Evolutionary conservation across 2,113 vertebrate species (phyloP), one percentile per base, ranked within the genome.

Genomic region (Cranoglanis bouderius): DNA sequence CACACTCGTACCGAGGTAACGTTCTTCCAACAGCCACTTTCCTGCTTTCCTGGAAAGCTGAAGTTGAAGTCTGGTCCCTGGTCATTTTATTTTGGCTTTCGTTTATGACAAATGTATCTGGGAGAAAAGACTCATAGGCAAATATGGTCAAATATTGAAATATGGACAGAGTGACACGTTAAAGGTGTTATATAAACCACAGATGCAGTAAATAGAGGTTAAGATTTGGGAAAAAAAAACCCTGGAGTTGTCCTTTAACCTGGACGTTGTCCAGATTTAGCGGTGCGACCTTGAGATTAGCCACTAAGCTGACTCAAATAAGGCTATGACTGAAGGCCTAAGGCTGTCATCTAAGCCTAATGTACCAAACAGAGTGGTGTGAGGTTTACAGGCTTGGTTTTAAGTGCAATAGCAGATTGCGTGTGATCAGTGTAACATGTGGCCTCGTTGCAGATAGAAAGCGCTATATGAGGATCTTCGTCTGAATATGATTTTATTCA

Each of bases 21-120:
- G 95, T 96, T 96, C 96, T 96, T 95, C 94, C 93, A 94, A 95
- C 94, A 96, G 94, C 96, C 95, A 95, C 94, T 92, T 51, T n/a
- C 46, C 80, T 35, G 26, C 94, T 94, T 96, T 96, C 95, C 95
- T 96, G 96, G 96, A 96, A 96, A 96, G 94, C 95, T 92, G 93
- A 82, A 18, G 16, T 46, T 78, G 55, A 80, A 51, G 57, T 72
- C 84, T 65, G n/a, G 4, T 85, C 49, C 84, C 65, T 38, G 51
- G 32, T n/a, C 51, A 43, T 59, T 75, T 75, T 2, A 13, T 29
- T 55, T 67, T 24, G 86, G 35, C 59, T 67, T 40, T 26, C 18
- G 16, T 19, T 14, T 19, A 53, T 67, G 77, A 80, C 38, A 51
- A 24, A 43, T 49, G n/a, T 51, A 55, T n/a, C n/a, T 26, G 16